Conservation (phyloP, 2,888 invertebrate genomes). For the Meta bourneti region DNA sequence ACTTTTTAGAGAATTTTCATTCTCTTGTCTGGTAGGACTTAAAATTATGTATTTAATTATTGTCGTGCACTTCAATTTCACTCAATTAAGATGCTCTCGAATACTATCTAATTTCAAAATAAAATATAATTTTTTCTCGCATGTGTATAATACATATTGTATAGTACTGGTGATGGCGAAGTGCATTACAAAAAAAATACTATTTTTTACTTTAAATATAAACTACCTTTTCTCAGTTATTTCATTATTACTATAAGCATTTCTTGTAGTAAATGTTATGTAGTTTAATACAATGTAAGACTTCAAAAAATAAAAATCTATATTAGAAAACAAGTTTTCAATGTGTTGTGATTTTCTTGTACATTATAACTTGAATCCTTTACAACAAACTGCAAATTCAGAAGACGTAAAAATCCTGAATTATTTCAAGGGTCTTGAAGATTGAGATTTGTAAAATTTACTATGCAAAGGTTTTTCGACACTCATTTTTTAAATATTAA, state of each 20-base stretch:
- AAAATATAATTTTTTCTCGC: not conserved
- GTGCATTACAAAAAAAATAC: slow-evolving; percentile 71
- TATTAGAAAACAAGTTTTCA: slow-evolving; percentile 49
- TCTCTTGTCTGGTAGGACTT: too few species aligned
- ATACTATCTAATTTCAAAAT: not conserved
- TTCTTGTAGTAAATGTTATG: slow-evolving; percentile 64
- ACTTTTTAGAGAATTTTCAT: too few species aligned
- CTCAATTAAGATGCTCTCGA: not conserved
- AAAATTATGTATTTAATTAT: not conserved
- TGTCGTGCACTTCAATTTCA: not conserved
- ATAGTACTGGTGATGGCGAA: slow-evolving; percentile 68
- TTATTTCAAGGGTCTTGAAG: too few species aligned
- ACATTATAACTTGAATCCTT: not conserved
- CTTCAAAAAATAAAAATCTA: slow-evolving; percentile 70
- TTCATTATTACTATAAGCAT: slow-evolving; percentile 26
- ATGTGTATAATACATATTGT: not conserved
- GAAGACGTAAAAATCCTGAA: too few species aligned
- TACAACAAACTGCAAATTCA: too few species aligned
- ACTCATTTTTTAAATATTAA: too few species aligned
- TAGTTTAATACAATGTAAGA: slow-evolving; percentile 72
- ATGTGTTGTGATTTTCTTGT: not conserved
- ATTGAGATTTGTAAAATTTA: too few species aligned
- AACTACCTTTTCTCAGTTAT: slow-evolving; percentile 32
- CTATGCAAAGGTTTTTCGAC: too few species aligned
- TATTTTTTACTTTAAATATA: slow-evolving; percentile 52